Conservation (phyloP, 1,140 invertebrate genomes). For the Heliconius nattereri region DNA sequence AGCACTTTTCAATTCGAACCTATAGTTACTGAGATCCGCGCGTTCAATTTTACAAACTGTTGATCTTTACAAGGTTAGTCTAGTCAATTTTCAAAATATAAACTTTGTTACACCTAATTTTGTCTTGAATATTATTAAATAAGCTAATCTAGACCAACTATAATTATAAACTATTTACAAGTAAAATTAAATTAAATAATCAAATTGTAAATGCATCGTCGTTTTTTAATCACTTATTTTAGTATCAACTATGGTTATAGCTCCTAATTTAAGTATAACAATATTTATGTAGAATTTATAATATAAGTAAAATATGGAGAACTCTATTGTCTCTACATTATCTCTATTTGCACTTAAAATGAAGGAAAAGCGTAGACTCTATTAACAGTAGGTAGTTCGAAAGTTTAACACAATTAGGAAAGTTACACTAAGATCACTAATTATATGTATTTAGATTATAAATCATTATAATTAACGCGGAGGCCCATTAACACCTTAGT, state of each 20-base stretch:
- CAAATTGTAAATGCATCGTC: neutral
- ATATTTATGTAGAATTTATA: no score
- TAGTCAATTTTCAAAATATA: no score
- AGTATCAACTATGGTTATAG: neutral
- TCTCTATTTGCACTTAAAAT: neutral
- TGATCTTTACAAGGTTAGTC: no score
- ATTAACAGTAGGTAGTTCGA: neutral
- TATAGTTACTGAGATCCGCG: no score
- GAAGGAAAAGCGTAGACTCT: neutral
- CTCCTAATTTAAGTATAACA: neutral
- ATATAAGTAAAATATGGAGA: no score
- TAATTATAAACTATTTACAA: neutral
- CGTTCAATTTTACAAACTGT: no score
- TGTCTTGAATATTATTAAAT: neutral
- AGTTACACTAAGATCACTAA: slow-evolving; percentile 7
- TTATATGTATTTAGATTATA: slow-evolving; percentile 19
- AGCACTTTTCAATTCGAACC: no score
- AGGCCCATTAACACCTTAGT: slow-evolving; percentile 14
- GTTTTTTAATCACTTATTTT: neutral
- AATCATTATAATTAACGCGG: slow-evolving; percentile 22
- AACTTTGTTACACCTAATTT: neutral
- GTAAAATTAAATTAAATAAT: neutral
- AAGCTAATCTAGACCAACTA: neutral
- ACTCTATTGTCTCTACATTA: no score
- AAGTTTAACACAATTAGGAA: neutral